These are phyloP conservation scores for Pasiphila rectangulata DNA, from an alignment of 2,888 invertebrate species.

Conservation along the genomic window DNA sequence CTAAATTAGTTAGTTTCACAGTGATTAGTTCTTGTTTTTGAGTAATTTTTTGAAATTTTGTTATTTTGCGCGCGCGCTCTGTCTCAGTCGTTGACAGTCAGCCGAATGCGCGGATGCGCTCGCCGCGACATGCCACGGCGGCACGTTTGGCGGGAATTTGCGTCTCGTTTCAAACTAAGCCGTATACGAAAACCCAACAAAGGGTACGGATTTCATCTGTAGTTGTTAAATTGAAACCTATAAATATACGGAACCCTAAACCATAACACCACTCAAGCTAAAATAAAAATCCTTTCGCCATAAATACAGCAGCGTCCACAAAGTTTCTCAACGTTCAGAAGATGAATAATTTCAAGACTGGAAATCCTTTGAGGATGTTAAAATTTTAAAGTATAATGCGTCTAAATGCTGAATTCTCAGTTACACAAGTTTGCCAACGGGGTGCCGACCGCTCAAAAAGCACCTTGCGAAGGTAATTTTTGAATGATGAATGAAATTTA, in stretches of 20 bases:
- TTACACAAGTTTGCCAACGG: slow-evolving; percentile 22
- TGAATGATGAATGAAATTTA: slow-evolving; percentile 19
- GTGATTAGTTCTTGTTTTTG: no score
- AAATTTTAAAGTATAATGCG: slow-evolving; percentile 32
- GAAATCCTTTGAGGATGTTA: slow-evolving; percentile 29
- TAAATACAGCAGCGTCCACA: slow-evolving; percentile 21
- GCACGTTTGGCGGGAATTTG: no score
- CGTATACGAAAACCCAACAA: no score
- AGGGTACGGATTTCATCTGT: no score
- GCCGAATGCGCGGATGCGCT: no score
- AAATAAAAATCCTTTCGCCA: slow-evolving; percentile 20
- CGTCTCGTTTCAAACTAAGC: no score
- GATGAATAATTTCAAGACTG: slow-evolving; percentile 33
- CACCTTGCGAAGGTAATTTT: slow-evolving; percentile 17
- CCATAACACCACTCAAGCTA: slow-evolving; percentile 21
- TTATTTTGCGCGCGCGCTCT: no score
- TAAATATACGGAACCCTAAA: slow-evolving; percentile 11
- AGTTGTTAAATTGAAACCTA: no score
- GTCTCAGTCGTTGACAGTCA: no score
- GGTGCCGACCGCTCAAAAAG: slow-evolving; percentile 12
- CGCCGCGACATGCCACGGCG: no score
- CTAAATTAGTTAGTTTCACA: no score
- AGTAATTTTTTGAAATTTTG: no score
- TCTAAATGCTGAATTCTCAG: slow-evolving; percentile 23
- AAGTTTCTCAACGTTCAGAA: slow-evolving; percentile 29